Conservation (phyloP, 1,140 invertebrate genomes). For the Zelostemma sp. region DNA sequence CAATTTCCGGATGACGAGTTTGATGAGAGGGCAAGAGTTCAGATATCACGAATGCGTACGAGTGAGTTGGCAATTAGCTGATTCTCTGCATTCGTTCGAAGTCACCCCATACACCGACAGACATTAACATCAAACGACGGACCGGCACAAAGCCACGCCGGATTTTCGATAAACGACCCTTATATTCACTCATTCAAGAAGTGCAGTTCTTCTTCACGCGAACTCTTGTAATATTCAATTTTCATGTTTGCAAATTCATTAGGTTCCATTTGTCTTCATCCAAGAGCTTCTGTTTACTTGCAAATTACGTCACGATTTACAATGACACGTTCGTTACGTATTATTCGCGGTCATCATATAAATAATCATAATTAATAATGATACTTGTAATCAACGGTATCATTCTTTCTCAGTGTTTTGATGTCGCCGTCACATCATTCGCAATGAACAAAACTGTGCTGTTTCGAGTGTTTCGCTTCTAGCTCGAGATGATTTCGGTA, state of each 20-base stretch:
- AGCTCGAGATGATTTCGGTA: too few species aligned
- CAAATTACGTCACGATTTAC: too few species aligned
- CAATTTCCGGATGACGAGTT: slow-evolving; percentile 46
- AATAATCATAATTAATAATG: too few species aligned
- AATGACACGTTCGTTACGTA: too few species aligned
- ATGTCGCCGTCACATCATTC: too few species aligned
- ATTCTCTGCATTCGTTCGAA: slow-evolving; percentile 30
- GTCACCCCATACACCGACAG: slow-evolving; percentile 34
- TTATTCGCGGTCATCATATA: too few species aligned
- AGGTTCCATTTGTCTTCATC: slow-evolving; percentile 28
- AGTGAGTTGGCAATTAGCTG: slow-evolving; percentile 38
- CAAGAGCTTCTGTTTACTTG: too few species aligned
- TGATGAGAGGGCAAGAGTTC: slow-evolving; percentile 43
- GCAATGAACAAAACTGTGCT: too few species aligned
- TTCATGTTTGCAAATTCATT: slow-evolving; percentile 40
- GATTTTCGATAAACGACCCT: slow-evolving; percentile 43
- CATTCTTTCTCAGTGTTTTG: too few species aligned
- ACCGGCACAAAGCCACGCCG: slow-evolving; percentile 36
- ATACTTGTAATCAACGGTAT: too few species aligned
- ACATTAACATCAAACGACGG: slow-evolving; percentile 40
- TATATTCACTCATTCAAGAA: slow-evolving; percentile 35
- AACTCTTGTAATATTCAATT: slow-evolving; percentile 28
- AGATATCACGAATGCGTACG: slow-evolving; percentile 36
- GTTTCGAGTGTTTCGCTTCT: too few species aligned
- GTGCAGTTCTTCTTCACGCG: slow-evolving; percentile 32